Percentiles rank a stretch among this genome's conserved stretches.
Evolutionary conservation across 2,888 invertebrate species (phyloP).

Genomic region (Drosophila conformis): DNA sequence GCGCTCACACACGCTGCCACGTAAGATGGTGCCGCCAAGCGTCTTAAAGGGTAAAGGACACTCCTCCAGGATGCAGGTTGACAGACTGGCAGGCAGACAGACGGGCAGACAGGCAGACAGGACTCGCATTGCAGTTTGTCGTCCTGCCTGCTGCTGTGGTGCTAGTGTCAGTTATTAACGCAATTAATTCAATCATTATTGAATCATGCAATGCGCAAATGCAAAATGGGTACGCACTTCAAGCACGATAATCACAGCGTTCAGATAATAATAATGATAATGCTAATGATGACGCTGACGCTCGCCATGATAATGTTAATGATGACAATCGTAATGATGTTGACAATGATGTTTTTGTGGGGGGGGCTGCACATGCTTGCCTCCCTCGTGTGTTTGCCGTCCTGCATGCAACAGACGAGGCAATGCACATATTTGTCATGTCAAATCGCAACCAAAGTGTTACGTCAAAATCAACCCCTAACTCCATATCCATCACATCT

Average conservation of each 20-base stretch:
- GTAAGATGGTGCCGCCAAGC: slow-evolving; percentile 70
- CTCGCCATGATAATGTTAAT: slow-evolving; percentile 12
- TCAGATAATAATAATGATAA: slow-evolving; percentile 57
- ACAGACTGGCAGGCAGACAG: slow-evolving; percentile 1
- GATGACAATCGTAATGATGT: slow-evolving; percentile 22
- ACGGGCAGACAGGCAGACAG: neutral
- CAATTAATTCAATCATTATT: slow-evolving; percentile 85
- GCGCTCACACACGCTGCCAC: slow-evolving; percentile 56
- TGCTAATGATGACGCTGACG: slow-evolving; percentile 34
- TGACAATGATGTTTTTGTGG: slow-evolving; percentile 23
- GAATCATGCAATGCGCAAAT: slow-evolving; percentile 83
- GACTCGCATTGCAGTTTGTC: slow-evolving; percentile 28
- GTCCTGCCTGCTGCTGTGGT: slow-evolving; percentile 23
- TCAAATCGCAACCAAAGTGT: slow-evolving; percentile 81
- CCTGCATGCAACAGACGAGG: slow-evolving; percentile 47
- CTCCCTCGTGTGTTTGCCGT: slow-evolving; percentile 37
- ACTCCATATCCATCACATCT: slow-evolving; percentile 1
- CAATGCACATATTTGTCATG: slow-evolving; percentile 81
- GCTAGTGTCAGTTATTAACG: slow-evolving; percentile 85
- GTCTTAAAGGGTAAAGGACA: slow-evolving; percentile 34
- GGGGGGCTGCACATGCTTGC: slow-evolving; percentile 20
- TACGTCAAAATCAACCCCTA: slow-evolving; percentile 77
- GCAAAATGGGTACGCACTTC: slow-evolving; percentile 68
- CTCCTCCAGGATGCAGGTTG: slow-evolving; percentile 9
- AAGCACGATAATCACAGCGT: slow-evolving; percentile 64